Conservation (phyloP, 2,888 invertebrate genomes). For the Cremastinae sp. region DNA sequence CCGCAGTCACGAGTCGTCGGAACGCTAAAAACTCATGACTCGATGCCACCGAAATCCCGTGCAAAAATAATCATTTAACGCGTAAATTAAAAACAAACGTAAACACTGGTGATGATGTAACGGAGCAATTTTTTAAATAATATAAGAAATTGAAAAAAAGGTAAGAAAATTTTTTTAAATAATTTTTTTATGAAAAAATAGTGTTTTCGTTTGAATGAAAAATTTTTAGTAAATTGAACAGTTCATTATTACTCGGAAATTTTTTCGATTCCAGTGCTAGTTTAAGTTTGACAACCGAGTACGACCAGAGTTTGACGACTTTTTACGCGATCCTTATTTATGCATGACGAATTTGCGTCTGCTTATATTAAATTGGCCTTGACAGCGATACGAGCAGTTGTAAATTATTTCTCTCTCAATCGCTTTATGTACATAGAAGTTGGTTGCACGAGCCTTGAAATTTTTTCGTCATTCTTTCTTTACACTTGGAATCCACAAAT, state of each 20-base stretch:
- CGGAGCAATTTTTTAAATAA: not conserved
- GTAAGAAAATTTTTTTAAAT: not conserved
- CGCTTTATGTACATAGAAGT: too few relatives aligned
- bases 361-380: conserved; percentile 61
- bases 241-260: not conserved
- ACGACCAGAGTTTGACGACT: conserved; percentile 4
- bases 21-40: not conserved
- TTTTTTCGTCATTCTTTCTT: too few relatives aligned
- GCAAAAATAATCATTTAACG: conserved; percentile 1
- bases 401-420: conserved; percentile 29
- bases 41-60: not conserved
- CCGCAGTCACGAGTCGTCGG: not conserved
- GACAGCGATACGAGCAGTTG: conserved; percentile 53
- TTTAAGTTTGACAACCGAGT: not conserved
- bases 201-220: too few relatives aligned
- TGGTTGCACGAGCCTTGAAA: too few relatives aligned
- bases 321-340: conserved; percentile 45
- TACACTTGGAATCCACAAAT: too few relatives aligned
- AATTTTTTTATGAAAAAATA: too few relatives aligned
- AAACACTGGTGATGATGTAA: conserved; percentile 26
- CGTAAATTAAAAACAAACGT: not conserved
- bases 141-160: not conserved
- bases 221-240: too few relatives aligned
- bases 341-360: conserved; percentile 42
- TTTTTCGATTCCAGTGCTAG: not conserved